Evolutionary conservation across 2,888 invertebrate genomes (phyloP), one percentile per base, ranked within the genome.

Genomic region (Diadromus collaris): DNA sequence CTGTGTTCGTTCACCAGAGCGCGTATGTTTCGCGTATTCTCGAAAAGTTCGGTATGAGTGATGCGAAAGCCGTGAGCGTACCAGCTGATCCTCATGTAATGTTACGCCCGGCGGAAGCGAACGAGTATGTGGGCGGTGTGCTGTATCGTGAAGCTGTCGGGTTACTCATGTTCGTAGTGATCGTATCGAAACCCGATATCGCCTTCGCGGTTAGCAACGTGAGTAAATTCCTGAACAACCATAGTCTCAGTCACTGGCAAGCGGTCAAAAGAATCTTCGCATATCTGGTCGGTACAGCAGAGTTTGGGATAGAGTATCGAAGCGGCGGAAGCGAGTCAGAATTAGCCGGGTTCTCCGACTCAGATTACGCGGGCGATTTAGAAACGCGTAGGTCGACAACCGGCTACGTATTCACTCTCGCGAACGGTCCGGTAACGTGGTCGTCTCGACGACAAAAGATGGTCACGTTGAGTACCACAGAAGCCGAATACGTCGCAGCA

Each of bases 101-200:
- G 46, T 69, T 76, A 76, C 38, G 70, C 58, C 67, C 77, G 72
- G 0, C 69, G 6, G 63, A 63, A 63, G 3, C 29, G n/a, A 3
- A 34, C 13, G 63, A 63, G 44, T 69, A 24, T 60, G 48, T 67
- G 4, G 9, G 19, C 67, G 51, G 51, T 24, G 38, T 63, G 7
- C 44, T 41, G 32, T 67, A 67, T 21, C 67, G 67, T 46, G 78
- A 81, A 64, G 79, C 75, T 19, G 75, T 81, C 1, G 81, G 77
- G 1, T 77, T 77, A 16, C 65, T 81, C 6, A 27, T 81, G 69
- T 78, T 78, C 46, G 32, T 81, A 38, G 69, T 79, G 34, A 51
- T 21, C 0, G 76, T 80, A 0, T 77, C 65, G 21, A 34, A 75
- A 44, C 56, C 56, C 2, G 56, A 63, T 32, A 63, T 63, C 6